Percentiles rank a stretch among this genome's conserved stretches.
Conservation (phyloP, 2,113 vertebrate species). For the Catharus minimus region DNA sequence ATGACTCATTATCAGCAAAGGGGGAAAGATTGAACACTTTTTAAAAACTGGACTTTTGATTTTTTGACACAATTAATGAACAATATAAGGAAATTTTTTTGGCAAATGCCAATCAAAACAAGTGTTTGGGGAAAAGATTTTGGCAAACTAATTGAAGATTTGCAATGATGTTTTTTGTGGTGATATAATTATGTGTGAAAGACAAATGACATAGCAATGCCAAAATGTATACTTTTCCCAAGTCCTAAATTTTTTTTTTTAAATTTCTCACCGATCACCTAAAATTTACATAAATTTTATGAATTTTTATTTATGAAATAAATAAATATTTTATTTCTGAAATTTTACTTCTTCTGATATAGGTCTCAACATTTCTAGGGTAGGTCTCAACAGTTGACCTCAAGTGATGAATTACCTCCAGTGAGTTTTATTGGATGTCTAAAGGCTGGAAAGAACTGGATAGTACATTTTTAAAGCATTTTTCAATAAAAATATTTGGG, state of each 20-base stretch:
- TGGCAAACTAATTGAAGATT: neutral
- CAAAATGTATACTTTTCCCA: neutral
- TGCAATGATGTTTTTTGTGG: neutral
- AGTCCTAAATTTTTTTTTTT: neutral
- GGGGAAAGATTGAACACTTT: neutral
- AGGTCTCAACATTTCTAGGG: too few species aligned
- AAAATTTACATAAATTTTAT: neutral
- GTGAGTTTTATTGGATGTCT: fast-evolving
- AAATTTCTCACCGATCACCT: neutral
- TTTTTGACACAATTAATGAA: neutral
- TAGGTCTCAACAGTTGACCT: neutral
- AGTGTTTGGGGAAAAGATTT: neutral
- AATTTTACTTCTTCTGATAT: too few species aligned
- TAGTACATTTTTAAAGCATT: fast-evolving
- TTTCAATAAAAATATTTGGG: neutral
- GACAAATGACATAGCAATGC: neutral
- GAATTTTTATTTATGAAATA: too few species aligned
- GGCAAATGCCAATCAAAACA: neutral
- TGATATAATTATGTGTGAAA: neutral
- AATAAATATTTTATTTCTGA: too few species aligned
- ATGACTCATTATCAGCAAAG: fast-evolving
- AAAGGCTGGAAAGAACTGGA: neutral
- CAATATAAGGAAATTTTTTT: neutral
- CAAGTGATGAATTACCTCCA: neutral
- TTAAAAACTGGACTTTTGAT: neutral